Conservation (phyloP, 2,113 vertebrate genomes). For the Pipra filicauda region DNA sequence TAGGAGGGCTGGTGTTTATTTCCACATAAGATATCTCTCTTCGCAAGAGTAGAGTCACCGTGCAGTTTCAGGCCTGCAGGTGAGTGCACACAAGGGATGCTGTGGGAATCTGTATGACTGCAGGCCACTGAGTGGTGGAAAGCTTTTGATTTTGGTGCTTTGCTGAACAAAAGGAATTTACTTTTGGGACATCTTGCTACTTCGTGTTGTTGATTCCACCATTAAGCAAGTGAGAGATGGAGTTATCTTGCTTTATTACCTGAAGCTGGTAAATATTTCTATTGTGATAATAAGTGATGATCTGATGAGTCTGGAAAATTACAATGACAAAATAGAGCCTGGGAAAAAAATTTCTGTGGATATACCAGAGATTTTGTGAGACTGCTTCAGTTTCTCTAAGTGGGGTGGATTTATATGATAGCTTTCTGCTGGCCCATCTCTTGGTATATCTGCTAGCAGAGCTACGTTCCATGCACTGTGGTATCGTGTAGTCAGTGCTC, state of each 20-base stretch:
- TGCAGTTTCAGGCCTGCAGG: not conserved
- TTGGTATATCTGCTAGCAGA: not conserved
- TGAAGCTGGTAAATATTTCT: not conserved
- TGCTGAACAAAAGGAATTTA: not conserved
- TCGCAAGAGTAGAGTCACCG: not conserved
- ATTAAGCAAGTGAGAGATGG: not conserved
- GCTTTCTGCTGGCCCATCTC: not conserved
- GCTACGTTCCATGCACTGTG: accelerated
- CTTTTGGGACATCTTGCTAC: not conserved
- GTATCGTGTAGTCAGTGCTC: not conserved
- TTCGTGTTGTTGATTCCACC: not conserved
- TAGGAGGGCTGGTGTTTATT: not conserved
- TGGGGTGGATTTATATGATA: not conserved
- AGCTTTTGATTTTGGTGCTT: not conserved
- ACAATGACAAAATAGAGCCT: not conserved
- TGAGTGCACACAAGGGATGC: not conserved
- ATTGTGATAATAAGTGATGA: not conserved
- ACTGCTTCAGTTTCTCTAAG: not conserved
- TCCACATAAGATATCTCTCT: not conserved
- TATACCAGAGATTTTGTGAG: not conserved
- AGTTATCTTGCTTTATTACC: not conserved
- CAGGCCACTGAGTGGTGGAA: not conserved
- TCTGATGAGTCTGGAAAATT: not conserved
- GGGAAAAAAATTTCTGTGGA: not conserved
- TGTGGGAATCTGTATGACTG: not conserved